phyloP scores from a whole-genome alignment of 2,797 vertebrate species.

The Pelodytes ibericus region DNA sequence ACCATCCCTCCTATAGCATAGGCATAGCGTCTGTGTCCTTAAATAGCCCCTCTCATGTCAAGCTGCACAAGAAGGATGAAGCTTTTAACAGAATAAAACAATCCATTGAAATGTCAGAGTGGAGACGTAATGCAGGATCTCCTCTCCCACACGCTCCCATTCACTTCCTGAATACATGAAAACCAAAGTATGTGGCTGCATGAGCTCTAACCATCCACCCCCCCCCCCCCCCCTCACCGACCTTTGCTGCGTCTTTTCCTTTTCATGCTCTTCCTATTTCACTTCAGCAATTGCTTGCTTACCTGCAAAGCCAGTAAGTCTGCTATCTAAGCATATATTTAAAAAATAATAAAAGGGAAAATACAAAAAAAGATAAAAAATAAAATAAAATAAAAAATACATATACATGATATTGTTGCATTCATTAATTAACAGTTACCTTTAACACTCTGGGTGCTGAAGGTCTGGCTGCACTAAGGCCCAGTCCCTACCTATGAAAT shows the following conservation, averaged over 20 bases:
- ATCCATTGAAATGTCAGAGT: slow-evolving; percentile 52
- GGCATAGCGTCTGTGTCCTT: slow-evolving; percentile 44
- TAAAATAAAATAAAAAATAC: not conserved
- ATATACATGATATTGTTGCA: not conserved
- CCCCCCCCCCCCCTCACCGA: not conserved
- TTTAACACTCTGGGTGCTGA: not conserved
- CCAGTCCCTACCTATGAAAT: not conserved
- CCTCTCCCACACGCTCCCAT: slow-evolving; percentile 25
- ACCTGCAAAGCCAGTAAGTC: not conserved
- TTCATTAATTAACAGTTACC: not conserved
- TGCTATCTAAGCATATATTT: not conserved
- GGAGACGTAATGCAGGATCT: slow-evolving; percentile 51
- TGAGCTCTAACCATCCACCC: slow-evolving; percentile 4
- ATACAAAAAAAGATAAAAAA: not conserved
- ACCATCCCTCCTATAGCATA: slow-evolving; percentile 36
- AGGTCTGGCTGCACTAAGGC: not conserved
- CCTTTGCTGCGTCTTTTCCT: not conserved
- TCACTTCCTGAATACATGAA: slow-evolving; percentile 43
- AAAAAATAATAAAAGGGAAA: not conserved
- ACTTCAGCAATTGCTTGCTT: not conserved
- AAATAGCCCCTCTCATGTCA: slow-evolving; percentile 39
- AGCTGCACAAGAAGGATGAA: slow-evolving; percentile 34
- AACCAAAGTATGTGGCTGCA: slow-evolving; percentile 30
- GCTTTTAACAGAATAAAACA: slow-evolving; percentile 53
- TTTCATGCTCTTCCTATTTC: slow-evolving; percentile 7